Percentiles rank a stretch among this genome's conserved stretches.
phyloP scores from a whole-genome alignment of 1,140 invertebrate genomes.

The Pseudomyrmex cubaensis region DNA sequence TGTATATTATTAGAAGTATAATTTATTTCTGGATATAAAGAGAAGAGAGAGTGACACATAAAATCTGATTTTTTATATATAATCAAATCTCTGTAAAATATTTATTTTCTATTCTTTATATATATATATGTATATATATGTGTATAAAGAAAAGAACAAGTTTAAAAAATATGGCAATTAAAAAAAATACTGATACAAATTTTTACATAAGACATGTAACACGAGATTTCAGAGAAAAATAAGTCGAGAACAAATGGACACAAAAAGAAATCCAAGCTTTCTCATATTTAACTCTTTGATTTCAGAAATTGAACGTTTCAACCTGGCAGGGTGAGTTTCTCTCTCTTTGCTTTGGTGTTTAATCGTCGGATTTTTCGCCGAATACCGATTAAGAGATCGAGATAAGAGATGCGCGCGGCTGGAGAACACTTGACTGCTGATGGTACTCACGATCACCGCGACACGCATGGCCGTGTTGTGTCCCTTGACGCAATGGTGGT shows the following conservation, averaged over 20 bases:
- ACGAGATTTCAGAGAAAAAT: not conserved
- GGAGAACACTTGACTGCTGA: conserved; percentile 24
- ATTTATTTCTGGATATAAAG: not conserved
- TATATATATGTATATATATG: no score
- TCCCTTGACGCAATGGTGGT: conserved; percentile 63
- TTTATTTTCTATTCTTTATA: no score
- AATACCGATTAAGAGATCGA: not conserved
- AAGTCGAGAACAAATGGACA: not conserved
- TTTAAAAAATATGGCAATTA: no score
- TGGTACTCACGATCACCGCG: conserved; percentile 72
- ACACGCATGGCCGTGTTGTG: conserved; percentile 70
- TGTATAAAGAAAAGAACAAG: no score
- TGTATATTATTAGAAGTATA: no score
- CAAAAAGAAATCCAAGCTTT: not conserved
- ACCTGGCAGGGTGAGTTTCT: no score
- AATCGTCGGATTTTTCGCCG: not conserved
- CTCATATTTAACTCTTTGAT: not conserved
- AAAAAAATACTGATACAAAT: no score
- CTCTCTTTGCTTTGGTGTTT: no score
- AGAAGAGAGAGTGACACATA: not conserved
- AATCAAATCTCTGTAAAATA: no score
- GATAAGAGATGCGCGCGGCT: conserved; percentile 3
- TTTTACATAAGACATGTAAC: no score
- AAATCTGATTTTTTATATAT: no score
- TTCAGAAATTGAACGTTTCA: no score